phyloP scores from a whole-genome alignment of 2,797 vertebrate genomes.

The Choloepus didactylus region DNA sequence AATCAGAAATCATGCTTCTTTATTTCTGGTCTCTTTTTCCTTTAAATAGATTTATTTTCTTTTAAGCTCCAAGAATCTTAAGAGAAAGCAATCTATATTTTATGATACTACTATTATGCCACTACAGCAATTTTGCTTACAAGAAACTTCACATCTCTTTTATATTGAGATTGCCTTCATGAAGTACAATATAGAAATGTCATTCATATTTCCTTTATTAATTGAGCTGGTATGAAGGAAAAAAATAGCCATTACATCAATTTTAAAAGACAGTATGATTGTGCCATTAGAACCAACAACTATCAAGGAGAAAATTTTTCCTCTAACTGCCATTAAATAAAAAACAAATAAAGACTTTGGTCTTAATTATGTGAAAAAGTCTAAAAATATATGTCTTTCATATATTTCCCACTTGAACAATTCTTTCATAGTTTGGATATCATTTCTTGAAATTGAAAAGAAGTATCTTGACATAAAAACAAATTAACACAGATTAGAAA shows the following conservation, averaged over 20 bases:
- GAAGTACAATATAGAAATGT: not conserved
- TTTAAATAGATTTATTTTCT: not conserved
- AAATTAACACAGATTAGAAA: slow-evolving; percentile 11
- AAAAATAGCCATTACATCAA: not conserved
- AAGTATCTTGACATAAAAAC: not conserved
- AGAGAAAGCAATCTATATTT: slow-evolving; percentile 49
- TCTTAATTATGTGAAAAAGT: slow-evolving; percentile 52
- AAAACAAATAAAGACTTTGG: not conserved
- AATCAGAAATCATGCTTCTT: not conserved
- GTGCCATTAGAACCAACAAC: not conserved
- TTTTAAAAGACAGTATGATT: not conserved
- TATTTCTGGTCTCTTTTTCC: not conserved
- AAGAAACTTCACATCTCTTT: not conserved
- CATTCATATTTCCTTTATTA: slow-evolving; percentile 38
- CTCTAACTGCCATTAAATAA: not conserved
- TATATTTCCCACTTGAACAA: not conserved
- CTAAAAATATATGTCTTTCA: not conserved
- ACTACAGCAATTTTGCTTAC: slow-evolving; percentile 13
- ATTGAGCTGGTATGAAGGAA: not conserved
- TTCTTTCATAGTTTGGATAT: not conserved
- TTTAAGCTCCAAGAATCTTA: not conserved
- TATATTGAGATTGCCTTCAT: slow-evolving; percentile 27
- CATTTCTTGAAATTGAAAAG: not conserved
- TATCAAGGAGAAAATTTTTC: slow-evolving; percentile 16
- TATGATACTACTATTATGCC: slow-evolving; percentile 19